These are phyloP conservation scores for Netelia melanura DNA, from an alignment of 2,888 invertebrate genomes.

Conservation along the genomic window DNA sequence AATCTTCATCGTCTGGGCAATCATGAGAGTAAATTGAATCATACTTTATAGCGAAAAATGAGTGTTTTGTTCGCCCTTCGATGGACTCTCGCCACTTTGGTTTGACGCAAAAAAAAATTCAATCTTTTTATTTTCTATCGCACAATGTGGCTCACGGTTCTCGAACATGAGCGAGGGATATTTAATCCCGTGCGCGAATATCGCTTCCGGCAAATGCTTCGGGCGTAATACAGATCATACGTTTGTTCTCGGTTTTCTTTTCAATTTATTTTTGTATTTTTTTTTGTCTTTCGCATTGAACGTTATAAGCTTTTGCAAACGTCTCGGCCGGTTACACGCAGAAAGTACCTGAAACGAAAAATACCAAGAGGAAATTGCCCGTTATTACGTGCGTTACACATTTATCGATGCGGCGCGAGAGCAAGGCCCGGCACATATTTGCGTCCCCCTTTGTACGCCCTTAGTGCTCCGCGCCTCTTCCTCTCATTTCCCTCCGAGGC, in stretches of 20 bases:
- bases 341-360: conserved; percentile 62
- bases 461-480: conserved; percentile 4
- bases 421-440: neutral
- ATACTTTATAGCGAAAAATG: conserved; percentile 44
- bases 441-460: neutral
- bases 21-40: conserved; percentile 59
- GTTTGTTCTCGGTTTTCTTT: conserved; percentile 4
- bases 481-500: neutral
- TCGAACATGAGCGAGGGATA: no score
- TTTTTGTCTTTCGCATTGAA: conserved; percentile 16
- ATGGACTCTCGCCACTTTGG: neutral
- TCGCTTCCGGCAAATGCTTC: conserved; percentile 58
- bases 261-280: conserved; percentile 18
- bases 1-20: conserved; percentile 75
- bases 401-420: conserved; percentile 66
- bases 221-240: conserved; percentile 35
- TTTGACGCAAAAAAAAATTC: neutral
- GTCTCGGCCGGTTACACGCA: conserved; percentile 59
- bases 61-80: conserved; percentile 32
- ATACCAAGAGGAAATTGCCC: conserved; percentile 69
- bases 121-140: neutral
- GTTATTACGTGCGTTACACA: conserved; percentile 70
- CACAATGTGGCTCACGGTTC: neutral
- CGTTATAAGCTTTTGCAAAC: conserved; percentile 22
- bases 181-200: conserved; percentile 9